A percentile compares a stretch with the other conserved stretches of the same genome.
Evolutionary conservation across 92 coral and sea anemone species (phyloP).

Genomic region (Bergia sp.): DNA sequence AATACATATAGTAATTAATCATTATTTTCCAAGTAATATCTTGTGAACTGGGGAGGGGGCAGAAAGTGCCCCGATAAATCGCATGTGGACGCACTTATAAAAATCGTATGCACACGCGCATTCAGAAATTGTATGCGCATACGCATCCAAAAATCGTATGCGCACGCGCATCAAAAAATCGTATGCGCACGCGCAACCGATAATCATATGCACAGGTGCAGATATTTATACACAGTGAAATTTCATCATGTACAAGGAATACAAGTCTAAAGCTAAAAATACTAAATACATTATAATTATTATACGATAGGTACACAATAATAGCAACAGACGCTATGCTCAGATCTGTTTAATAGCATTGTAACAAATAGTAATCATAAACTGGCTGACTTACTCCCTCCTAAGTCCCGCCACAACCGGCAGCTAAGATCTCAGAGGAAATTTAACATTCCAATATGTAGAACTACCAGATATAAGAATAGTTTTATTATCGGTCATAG

Average conservation of each 20-base stretch:
- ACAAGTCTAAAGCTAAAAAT: background rate
- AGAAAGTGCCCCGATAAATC: constrained; percentile 6
- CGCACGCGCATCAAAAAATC: too few species aligned
- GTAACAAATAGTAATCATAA: background rate
- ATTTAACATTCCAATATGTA: too few species aligned
- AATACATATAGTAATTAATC: background rate
- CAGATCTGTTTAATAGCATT: background rate
- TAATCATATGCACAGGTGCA: constrained; percentile 5
- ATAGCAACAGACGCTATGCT: constrained; percentile 6
- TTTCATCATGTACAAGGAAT: constrained; percentile 2
- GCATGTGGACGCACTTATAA: constrained; percentile 6
- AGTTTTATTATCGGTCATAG: too few species aligned
- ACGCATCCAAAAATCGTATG: too few species aligned
- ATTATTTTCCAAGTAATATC: constrained; percentile 1
- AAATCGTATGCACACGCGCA: background rate
- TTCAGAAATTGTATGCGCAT: too few species aligned
- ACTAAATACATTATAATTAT: background rate
- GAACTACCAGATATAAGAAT: too few species aligned
- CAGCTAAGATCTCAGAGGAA: too few species aligned
- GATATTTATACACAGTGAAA: constrained; percentile 2
- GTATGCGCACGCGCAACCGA: constrained; percentile 1
- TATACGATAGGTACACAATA: constrained; percentile 3
- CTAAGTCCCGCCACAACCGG: too few species aligned
- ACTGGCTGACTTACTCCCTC: too few species aligned
- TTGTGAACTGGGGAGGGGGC: constrained; percentile 9